These are phyloP conservation scores for Amphiprion percula DNA, from an alignment of 2,113 vertebrate genomes.

Conservation along the genomic window DNA sequence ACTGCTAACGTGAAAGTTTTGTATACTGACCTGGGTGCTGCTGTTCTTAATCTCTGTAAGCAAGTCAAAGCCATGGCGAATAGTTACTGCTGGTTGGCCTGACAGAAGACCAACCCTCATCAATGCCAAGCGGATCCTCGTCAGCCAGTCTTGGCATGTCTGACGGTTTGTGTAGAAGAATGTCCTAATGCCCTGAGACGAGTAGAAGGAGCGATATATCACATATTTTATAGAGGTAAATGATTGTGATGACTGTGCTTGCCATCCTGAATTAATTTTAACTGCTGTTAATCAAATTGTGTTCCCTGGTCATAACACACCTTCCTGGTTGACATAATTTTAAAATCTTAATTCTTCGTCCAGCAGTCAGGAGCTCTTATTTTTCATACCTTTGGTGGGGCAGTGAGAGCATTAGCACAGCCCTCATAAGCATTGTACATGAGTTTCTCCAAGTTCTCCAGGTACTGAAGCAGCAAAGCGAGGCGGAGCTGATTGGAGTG, in stretches of 20 bases:
- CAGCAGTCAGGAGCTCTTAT: too few relatives aligned
- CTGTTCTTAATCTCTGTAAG: constrained; percentile 95
- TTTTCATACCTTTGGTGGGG: constrained; percentile 92
- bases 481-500: constrained; percentile 95
- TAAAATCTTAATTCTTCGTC: not conserved
- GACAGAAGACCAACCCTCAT: constrained; percentile 97
- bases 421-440: constrained; percentile 99
- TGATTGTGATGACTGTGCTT: too few relatives aligned
- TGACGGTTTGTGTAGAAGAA: constrained; percentile 99
- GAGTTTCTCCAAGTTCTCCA: constrained; percentile 97
- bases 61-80: constrained; percentile 97
- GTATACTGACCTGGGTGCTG: constrained; percentile 84
- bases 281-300: not conserved
- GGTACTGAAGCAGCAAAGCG: constrained; percentile 94
- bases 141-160: constrained; percentile 98
- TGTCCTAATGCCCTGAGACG: constrained; percentile 91
- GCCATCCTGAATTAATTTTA: too few relatives aligned
- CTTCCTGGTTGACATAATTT: not conserved
- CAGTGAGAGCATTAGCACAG: constrained; percentile 95
- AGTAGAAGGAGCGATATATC: not conserved
- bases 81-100: constrained; percentile 97
- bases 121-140: constrained; percentile 94
- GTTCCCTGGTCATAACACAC: not conserved
- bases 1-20: not conserved
- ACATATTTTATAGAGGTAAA: not conserved